Conservation (phyloP, 2,888 invertebrate species). For the Itoplectis maculator region DNA sequence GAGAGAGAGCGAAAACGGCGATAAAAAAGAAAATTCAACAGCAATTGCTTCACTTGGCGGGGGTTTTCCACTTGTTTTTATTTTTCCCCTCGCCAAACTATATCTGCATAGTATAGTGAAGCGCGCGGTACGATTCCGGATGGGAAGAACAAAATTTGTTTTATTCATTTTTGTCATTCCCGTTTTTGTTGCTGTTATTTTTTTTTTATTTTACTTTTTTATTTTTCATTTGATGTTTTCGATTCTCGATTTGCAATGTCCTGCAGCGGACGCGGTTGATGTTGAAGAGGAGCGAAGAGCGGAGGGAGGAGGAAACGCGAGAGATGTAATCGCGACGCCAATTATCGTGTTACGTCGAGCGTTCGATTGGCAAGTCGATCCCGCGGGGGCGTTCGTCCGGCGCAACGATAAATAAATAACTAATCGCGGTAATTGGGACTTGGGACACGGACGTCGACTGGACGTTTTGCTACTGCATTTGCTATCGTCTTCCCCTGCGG, state of each 20-base stretch:
- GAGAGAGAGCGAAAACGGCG: not conserved
- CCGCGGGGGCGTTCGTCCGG: conserved; percentile 34
- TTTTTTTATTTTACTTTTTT: conserved; percentile 8
- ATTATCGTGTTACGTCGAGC: conserved; percentile 62
- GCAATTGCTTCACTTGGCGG: conserved; percentile 42
- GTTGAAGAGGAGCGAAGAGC: conserved; percentile 25
- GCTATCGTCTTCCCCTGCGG: conserved; percentile 2
- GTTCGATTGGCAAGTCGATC: conserved; percentile 60
- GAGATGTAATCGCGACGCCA: conserved; percentile 54
- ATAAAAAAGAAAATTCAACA: conserved; percentile 28
- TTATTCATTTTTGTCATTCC: conserved; percentile 2
- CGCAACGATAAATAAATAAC: conserved; percentile 44
- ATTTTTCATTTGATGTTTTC: too few species aligned
- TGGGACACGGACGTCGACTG: conserved; percentile 3
- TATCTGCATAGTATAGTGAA: not conserved
- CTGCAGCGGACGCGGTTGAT: conserved; percentile 24
- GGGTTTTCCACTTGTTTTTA: conserved; percentile 35
- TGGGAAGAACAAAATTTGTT: conserved; percentile 19
- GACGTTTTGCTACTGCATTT: conserved; percentile 13
- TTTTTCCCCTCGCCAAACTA: conserved; percentile 5
- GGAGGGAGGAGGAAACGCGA: not conserved
- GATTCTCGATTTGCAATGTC: not conserved
- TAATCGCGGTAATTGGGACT: conserved; percentile 54
- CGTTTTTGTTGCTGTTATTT: too few species aligned
- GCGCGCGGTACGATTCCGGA: not conserved